phyloP scores from a whole-genome alignment of 2,888 invertebrate genomes.

The Heliconius erato region DNA sequence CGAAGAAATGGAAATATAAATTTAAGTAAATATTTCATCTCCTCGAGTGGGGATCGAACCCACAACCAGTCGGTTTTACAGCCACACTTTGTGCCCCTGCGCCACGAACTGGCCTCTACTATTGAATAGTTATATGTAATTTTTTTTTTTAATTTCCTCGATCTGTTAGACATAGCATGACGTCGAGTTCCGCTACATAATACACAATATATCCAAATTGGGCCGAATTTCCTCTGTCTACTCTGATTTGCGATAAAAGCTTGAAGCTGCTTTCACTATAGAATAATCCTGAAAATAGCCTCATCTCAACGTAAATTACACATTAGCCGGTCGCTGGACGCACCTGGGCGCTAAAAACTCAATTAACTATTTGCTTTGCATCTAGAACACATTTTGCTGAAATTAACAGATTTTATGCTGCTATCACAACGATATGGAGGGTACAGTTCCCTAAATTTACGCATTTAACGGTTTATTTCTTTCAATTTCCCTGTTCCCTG shows the following conservation, averaged over 20 bases:
- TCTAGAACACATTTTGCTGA: conserved; percentile 28
- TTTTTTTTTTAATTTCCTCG: background rate
- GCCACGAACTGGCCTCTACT: background rate
- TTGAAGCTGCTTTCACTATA: background rate
- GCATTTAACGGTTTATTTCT: background rate
- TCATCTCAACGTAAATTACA: conserved; percentile 20
- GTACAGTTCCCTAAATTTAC: background rate
- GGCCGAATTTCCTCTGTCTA: background rate
- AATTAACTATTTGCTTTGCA: conserved; percentile 31
- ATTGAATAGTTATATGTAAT: background rate
- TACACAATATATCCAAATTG: background rate
- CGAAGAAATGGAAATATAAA: no score
- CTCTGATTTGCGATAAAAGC: background rate
- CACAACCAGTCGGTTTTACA: no score
- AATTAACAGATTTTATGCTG: conserved; percentile 18
- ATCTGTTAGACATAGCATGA: background rate
- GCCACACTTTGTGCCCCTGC: no score
- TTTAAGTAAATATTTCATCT: no score
- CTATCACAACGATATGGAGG: background rate
- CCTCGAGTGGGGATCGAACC: no score
- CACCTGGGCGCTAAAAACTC: conserved; percentile 33
- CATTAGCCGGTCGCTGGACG: conserved; percentile 17
- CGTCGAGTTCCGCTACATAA: background rate
- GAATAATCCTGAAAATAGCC: conserved; percentile 10
- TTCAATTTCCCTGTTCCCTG: no score